Conservation (phyloP, 1,140 invertebrate genomes). For the Nasonia longicornis region DNA sequence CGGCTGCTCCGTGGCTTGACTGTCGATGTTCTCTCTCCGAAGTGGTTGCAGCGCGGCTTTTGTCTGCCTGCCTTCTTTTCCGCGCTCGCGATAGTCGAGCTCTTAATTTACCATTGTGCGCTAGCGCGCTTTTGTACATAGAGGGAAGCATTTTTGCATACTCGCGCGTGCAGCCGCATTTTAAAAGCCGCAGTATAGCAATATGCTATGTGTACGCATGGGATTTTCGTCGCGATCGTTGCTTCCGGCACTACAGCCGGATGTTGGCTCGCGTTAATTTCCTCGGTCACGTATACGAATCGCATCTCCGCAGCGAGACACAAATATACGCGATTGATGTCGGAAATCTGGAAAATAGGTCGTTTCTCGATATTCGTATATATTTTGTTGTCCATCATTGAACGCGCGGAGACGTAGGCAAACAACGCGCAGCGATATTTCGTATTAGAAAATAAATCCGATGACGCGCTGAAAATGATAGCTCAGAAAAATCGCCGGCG, state of each 20-base stretch:
- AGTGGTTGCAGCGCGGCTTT: background rate
- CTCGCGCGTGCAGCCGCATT: background rate
- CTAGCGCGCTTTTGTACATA: background rate
- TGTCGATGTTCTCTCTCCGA: background rate
- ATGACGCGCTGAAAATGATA: background rate
- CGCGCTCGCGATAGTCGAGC: background rate
- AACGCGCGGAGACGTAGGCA: too few relatives aligned
- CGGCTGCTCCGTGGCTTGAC: slow-evolving; percentile 11
- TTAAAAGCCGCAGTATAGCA: background rate
- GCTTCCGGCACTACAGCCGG: too few relatives aligned
- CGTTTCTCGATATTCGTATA: too few relatives aligned
- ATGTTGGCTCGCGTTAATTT: too few relatives aligned
- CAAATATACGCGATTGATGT: too few relatives aligned
- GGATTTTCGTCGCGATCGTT: too few relatives aligned
- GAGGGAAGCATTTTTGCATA: background rate
- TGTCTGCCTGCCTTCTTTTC: background rate
- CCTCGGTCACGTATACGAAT: too few relatives aligned
- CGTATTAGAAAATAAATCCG: background rate
- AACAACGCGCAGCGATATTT: background rate
- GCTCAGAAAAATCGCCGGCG: too few relatives aligned
- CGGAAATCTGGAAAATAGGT: too few relatives aligned
- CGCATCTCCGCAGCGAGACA: too few relatives aligned
- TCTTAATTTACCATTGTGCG: slow-evolving; percentile 2
- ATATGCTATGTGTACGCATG: too few relatives aligned
- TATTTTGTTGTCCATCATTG: too few relatives aligned